A percentile compares a stretch with the other conserved stretches of the same genome.
phyloP scores from a whole-genome alignment of 2,888 invertebrate genomes.

The Andrena marginata region DNA sequence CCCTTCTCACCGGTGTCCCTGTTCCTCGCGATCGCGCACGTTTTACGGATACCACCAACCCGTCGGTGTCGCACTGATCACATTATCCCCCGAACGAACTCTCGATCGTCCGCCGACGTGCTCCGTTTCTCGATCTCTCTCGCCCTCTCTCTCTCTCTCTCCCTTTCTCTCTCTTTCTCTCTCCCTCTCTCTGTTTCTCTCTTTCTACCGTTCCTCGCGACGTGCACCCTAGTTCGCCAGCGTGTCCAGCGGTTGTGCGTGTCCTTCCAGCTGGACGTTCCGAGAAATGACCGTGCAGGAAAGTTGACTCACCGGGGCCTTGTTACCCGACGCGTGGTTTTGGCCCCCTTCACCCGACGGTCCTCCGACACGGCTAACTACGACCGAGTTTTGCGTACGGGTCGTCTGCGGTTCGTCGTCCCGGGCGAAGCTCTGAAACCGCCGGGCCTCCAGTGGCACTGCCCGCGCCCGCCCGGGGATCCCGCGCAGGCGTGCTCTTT shows the following conservation, averaged over 20 bases:
- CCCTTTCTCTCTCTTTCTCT: neutral
- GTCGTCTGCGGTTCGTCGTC: constrained; percentile 83
- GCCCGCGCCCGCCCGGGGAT: constrained; percentile 84
- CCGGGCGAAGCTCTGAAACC: constrained; percentile 85
- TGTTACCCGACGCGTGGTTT: constrained; percentile 33
- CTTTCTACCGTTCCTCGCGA: neutral
- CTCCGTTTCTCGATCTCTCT: neutral
- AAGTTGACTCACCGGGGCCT: constrained; percentile 37
- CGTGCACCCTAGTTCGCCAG: too few relatives aligned
- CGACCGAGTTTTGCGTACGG: constrained; percentile 73
- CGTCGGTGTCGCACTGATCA: constrained; percentile 54
- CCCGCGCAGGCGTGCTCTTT: constrained; percentile 84
- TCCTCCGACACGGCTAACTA: constrained; percentile 63
- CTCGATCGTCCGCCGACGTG: constrained; percentile 28
- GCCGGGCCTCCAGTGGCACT: constrained; percentile 84
- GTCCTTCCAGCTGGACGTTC: neutral
- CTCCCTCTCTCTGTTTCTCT: neutral
- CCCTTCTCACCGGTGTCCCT: constrained; percentile 10
- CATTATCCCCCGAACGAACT: constrained; percentile 50
- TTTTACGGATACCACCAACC: constrained; percentile 34
- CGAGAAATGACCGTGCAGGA: constrained; percentile 25
- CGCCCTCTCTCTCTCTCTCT: neutral
- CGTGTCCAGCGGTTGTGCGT: too few relatives aligned
- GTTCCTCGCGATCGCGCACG: constrained; percentile 24
- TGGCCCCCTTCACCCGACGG: constrained; percentile 41